These are phyloP conservation scores for Eulithis testata DNA, from an alignment of 2,888 invertebrate species.

Conservation along the genomic window DNA sequence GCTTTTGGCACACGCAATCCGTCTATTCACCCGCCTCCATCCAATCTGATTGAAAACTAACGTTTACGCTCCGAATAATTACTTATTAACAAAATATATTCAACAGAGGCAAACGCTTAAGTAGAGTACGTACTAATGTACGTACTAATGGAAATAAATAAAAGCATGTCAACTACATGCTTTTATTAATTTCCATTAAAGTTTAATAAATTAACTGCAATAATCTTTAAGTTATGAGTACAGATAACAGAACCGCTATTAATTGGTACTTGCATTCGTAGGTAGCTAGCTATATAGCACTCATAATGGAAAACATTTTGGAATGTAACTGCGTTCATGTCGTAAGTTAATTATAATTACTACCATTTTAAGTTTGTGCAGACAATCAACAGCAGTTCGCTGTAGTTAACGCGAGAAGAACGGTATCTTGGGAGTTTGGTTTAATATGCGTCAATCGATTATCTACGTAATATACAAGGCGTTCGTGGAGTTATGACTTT, in stretches of 20 bases:
- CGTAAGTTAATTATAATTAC: constrained; percentile 42
- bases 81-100: constrained; percentile 1
- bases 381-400: constrained; percentile 38
- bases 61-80: neutral
- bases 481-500: constrained; percentile 54
- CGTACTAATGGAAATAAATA: too few relatives aligned
- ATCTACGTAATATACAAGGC: constrained; percentile 48
- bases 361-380: constrained; percentile 36
- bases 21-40: constrained; percentile 15
- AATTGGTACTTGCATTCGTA: constrained; percentile 38
- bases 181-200: neutral
- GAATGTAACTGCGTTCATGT: constrained; percentile 40
- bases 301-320: constrained; percentile 37
- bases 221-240: constrained; percentile 38
- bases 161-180: too few relatives aligned
- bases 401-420: constrained; percentile 40
- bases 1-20: constrained; percentile 39
- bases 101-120: too few relatives aligned
- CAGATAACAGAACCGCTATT: constrained; percentile 41
- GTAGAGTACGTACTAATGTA: too few relatives aligned
- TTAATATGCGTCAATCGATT: constrained; percentile 57
- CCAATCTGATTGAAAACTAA: constrained; percentile 21
- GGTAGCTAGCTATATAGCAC: constrained; percentile 15
- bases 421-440: constrained; percentile 52
- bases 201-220: constrained; percentile 37